Base-by-base conservation (phyloP, 2,113 vertebrate genomes). In the Asarcornis scutulata region DNA sequence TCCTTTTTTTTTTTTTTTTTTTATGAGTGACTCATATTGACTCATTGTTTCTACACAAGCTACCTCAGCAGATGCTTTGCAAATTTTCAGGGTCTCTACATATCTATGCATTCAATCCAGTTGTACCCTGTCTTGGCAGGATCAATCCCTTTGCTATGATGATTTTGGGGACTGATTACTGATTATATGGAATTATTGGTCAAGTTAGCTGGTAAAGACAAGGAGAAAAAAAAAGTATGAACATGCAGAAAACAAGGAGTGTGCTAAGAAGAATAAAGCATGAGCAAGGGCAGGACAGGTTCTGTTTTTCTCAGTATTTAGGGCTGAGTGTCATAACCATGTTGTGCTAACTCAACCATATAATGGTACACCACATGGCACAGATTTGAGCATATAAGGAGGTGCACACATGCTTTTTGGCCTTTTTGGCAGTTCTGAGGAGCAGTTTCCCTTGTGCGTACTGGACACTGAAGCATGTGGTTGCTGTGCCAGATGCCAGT, bases 281-380 rank as follows among this genome's bases (percentile, higher is more conserved):
- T 1, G 13, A 64, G 36, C n/a, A 42, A 36, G 6, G 26, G 29
- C 29, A 66, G 56, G 12, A 16, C 20, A 32, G 22, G n/a, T 69
- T 42, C 36, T 0, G 0, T 34, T 88, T 48, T 9, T 34, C 26
- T 52, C 40, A 1, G 11, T 16, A 11, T 38, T n/a, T 56, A 40
- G 56, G 40, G 32, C 55, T 68, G 16, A 14, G 6, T 0, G 6
- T 53, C 17, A 1, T 17, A 53, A 40, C 25, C 32, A 27, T 10
- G 17, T 0, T 0, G 6, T 46, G 67, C 32, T 44, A 87, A 59
- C 17, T 4, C 13, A 17, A 2, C 2, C 0, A 13, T 2, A 3
- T 26, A 60, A 21, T 36, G 36, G 34, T 42, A 4, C 0, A 3
- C 63, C 26, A 17, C 27, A 16, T 13, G 26, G 32, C 27, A 18